Percentiles rank a stretch among this genome's conserved stretches.
phyloP scores from a whole-genome alignment of 2,888 invertebrate species.

The Steromphala cineraria region DNA sequence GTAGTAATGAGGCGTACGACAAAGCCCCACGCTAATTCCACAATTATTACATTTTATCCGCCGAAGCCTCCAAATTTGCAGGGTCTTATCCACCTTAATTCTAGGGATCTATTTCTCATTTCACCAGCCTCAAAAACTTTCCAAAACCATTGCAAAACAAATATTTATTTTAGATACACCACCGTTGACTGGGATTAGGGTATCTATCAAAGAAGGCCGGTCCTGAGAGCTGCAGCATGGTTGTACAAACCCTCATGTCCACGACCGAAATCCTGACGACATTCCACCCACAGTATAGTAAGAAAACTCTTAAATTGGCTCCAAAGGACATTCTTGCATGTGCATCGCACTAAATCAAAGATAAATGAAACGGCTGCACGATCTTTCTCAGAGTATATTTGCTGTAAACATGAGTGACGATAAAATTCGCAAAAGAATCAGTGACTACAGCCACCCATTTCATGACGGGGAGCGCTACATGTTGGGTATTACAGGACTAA shows the following conservation, averaged over 20 bases:
- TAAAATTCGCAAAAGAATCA: conserved; percentile 1
- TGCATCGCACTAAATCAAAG: conserved; percentile 9
- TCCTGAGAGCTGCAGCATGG: neutral
- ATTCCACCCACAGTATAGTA: conserved; percentile 17
- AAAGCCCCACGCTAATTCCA: conserved; percentile 25
- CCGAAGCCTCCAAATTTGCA: conserved; percentile 29
- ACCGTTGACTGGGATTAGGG: neutral
- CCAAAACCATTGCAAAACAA: conserved; percentile 35
- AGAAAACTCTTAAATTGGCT: neutral
- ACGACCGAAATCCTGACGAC: neutral
- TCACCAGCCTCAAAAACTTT: conserved; percentile 31
- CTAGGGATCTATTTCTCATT: conserved; percentile 38
- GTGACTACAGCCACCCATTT: neutral
- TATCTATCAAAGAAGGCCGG: conserved; percentile 30
- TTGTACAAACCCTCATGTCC: conserved; percentile 20
- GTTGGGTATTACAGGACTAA: conserved; percentile 1
- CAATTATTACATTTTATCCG: conserved; percentile 39
- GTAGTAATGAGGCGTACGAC: conserved; percentile 35
- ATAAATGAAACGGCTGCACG: conserved; percentile 16
- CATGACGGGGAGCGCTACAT: neutral
- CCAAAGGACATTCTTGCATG: neutral
- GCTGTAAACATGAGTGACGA: neutral
- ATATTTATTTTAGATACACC: conserved; percentile 32
- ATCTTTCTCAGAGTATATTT: conserved; percentile 3
- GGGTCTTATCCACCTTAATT: conserved; percentile 36